A percentile compares a stretch with the other conserved stretches of the same genome.
phyloP scores from a whole-genome alignment of 35 echinoderm and acorn worm genomes.

The Acanthaster planci region DNA sequence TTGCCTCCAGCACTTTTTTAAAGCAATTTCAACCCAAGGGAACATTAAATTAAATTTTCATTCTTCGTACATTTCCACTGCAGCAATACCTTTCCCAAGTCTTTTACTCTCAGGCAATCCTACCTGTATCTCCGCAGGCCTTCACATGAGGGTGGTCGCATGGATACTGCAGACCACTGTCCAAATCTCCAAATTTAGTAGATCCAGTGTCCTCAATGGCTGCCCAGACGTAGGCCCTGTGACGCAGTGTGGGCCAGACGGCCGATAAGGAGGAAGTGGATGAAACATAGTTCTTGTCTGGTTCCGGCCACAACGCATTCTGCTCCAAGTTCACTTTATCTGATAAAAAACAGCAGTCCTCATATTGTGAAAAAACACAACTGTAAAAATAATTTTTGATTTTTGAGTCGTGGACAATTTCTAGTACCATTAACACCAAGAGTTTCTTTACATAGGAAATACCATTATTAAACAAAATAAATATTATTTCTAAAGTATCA shows the following conservation, averaged over 20 bases:
- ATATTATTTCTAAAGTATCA: background rate
- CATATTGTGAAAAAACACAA: too few relatives aligned
- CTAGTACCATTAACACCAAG: background rate
- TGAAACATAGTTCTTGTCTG: constrained; percentile 30
- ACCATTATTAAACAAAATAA: background rate
- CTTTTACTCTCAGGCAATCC: background rate
- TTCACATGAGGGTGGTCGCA: constrained; percentile 17
- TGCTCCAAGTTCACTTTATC: constrained; percentile 21
- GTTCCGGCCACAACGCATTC: constrained; percentile 31
- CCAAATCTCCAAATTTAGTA: background rate
- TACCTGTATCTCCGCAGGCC: constrained; percentile 45
- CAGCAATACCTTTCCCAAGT: too few relatives aligned
- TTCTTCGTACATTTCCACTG: too few relatives aligned
- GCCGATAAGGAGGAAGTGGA: constrained; percentile 6
- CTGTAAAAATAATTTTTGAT: background rate
- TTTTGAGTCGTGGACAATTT: background rate
- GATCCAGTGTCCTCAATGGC: constrained; percentile 3
- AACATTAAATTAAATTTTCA: too few relatives aligned
- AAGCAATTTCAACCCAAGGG: too few relatives aligned
- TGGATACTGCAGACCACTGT: constrained; percentile 13
- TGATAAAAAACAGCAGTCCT: background rate
- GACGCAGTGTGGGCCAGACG: constrained; percentile 51
- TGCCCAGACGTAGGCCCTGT: constrained; percentile 30
- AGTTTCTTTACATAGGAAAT: background rate
- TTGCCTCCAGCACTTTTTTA: too few relatives aligned